A percentile compares a stretch with the other conserved stretches of the same genome.
Conservation (phyloP, 2,797 vertebrate genomes). For the Rhynchotus rufescens region DNA sequence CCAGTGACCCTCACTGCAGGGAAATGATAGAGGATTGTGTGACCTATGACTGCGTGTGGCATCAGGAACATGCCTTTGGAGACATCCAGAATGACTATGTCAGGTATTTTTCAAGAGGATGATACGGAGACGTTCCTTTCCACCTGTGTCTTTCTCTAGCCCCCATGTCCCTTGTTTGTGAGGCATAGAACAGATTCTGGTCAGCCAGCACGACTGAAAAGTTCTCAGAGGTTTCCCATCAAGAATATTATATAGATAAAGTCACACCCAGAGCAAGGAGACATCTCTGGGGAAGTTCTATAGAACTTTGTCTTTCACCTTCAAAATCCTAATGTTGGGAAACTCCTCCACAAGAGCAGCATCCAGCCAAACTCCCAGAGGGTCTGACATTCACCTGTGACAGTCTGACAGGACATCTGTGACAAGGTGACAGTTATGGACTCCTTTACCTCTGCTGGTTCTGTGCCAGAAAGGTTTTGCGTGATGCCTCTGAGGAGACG, state of each 20-base stretch:
- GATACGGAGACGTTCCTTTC: not conserved
- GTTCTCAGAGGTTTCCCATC: not conserved
- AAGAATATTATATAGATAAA: not conserved
- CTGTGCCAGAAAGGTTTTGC: not conserved
- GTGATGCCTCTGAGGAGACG: not conserved
- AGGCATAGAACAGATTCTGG: not conserved
- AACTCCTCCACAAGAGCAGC: not conserved
- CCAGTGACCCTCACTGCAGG: not conserved
- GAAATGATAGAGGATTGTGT: not conserved
- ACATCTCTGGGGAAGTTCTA: not conserved
- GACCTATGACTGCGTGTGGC: not conserved
- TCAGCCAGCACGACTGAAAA: not conserved
- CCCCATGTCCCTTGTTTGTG: accelerated
- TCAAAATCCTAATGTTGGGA: not conserved
- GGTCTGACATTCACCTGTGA: not conserved
- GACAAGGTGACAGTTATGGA: not conserved
- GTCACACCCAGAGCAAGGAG: not conserved
- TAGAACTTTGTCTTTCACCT: not conserved
- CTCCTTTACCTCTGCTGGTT: accelerated
- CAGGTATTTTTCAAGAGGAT: not conserved
- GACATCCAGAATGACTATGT: accelerated
- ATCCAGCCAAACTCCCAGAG: not conserved
- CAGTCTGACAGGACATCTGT: not conserved
- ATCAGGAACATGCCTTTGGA: not conserved
- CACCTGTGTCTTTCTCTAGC: not conserved